Evolutionary conservation across 2,797 vertebrate genomes (phyloP).

Genomic region (Sebastolobus alascanus): DNA sequence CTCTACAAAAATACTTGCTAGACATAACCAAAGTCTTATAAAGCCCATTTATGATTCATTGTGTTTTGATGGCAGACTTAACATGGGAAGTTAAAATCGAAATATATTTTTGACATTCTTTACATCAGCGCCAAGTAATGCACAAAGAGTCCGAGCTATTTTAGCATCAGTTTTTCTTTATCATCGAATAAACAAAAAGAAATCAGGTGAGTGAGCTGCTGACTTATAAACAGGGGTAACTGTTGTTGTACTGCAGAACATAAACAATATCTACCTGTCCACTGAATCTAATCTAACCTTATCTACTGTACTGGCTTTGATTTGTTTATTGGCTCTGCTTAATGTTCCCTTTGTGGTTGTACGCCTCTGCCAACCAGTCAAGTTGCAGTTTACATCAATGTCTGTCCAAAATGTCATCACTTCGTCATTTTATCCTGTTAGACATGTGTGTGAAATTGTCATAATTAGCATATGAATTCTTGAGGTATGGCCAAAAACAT

Average conservation of each 20-base stretch:
- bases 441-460: not conserved
- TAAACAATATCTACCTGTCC: not conserved
- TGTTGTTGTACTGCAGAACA: not conserved
- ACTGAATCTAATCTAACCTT: slow-evolving; percentile 31
- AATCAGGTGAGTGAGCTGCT: slow-evolving; percentile 12
- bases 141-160: not conserved
- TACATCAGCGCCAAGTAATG: not conserved
- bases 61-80: not conserved
- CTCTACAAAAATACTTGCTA: not conserved
- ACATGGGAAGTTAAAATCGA: not conserved
- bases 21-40: not conserved
- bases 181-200: not conserved
- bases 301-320: slow-evolving; percentile 37
- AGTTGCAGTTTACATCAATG: not conserved
- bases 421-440: not conserved
- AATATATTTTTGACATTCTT: not conserved
- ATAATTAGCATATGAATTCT: not conserved
- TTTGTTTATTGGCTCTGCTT: slow-evolving; percentile 32
- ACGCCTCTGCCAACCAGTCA: too few relatives aligned
- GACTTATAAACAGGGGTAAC: not conserved
- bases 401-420: not conserved
- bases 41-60: not conserved
- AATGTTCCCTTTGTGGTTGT: too few relatives aligned
- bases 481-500: not conserved
- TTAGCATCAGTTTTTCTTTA: not conserved